Percentiles rank a stretch among this genome's conserved stretches.
These are phyloP conservation scores for Taeniopygia guttata DNA, from an alignment of 2,797 vertebrate genomes.

Conservation along the genomic window DNA sequence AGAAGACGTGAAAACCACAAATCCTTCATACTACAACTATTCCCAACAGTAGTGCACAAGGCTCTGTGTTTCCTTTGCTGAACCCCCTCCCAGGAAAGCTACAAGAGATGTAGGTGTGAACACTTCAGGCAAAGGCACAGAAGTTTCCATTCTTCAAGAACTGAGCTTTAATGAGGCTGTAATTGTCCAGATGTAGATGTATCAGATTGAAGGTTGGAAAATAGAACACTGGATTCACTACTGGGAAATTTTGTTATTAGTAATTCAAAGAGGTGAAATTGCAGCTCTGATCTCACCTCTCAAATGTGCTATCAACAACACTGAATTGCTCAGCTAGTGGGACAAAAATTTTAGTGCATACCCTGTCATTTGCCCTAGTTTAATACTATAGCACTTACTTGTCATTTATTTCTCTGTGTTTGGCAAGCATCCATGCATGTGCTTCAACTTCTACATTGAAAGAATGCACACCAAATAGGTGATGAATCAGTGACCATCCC, in stretches of 20 bases:
- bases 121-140: neutral
- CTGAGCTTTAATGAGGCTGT: neutral
- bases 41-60: neutral
- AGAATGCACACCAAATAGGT: neutral
- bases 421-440: neutral
- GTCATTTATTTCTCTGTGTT: neutral
- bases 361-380: neutral
- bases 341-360: neutral
- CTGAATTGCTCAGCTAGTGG: neutral
- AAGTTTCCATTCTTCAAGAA: neutral
- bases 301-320: neutral
- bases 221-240: rapidly evolving
- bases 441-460: neutral
- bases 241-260: neutral
- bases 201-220: neutral
- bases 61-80: neutral
- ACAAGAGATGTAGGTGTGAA: neutral
- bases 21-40: neutral
- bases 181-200: neutral
- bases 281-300: neutral
- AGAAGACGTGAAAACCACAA: neutral
- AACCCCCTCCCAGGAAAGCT: neutral
- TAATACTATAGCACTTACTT: neutral
- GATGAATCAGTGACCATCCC: neutral
- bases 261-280: neutral